phyloP scores from a whole-genome alignment of 2,888 invertebrate species.

The Augiades crinisus region DNA sequence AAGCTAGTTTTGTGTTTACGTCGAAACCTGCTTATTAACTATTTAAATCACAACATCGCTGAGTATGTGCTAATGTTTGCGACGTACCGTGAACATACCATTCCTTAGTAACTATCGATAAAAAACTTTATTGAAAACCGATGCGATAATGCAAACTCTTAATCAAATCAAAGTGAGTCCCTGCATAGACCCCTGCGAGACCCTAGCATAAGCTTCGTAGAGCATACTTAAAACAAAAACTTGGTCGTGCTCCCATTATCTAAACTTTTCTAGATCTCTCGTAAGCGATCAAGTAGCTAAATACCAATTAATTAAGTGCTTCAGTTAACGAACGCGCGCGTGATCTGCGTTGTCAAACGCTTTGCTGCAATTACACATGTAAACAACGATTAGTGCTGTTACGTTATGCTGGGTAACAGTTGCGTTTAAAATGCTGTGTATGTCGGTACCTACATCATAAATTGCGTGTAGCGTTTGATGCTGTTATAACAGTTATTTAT shows the following conservation, averaged over 20 bases:
- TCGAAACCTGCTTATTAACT: not conserved
- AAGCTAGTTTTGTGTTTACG: constrained; percentile 5
- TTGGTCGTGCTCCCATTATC: constrained; percentile 6
- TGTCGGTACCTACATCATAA: too few species aligned
- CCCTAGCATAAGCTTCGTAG: constrained; percentile 23
- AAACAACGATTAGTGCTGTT: not conserved
- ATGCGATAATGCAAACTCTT: not conserved
- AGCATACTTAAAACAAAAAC: constrained; percentile 8
- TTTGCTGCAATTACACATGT: not conserved
- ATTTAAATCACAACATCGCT: constrained; percentile 2
- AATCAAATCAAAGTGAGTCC: constrained; percentile 32
- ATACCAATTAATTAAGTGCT: constrained; percentile 14
- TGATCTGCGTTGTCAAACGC: constrained; percentile 12
- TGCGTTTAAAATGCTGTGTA: not conserved
- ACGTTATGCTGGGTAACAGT: not conserved
- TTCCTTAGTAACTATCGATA: not conserved
- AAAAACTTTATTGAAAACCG: not conserved
- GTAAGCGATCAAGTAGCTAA: not conserved
- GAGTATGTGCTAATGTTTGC: not conserved
- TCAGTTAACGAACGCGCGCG: constrained; percentile 10
- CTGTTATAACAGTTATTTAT: too few species aligned
- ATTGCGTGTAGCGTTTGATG: too few species aligned
- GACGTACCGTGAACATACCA: not conserved
- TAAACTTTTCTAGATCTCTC: constrained; percentile 2
- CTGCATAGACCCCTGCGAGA: constrained; percentile 36